Evolutionary conservation across 2,113 vertebrate species (phyloP), one percentile per base, ranked within the genome.

Genomic region (Muntiacus reevesi): DNA sequence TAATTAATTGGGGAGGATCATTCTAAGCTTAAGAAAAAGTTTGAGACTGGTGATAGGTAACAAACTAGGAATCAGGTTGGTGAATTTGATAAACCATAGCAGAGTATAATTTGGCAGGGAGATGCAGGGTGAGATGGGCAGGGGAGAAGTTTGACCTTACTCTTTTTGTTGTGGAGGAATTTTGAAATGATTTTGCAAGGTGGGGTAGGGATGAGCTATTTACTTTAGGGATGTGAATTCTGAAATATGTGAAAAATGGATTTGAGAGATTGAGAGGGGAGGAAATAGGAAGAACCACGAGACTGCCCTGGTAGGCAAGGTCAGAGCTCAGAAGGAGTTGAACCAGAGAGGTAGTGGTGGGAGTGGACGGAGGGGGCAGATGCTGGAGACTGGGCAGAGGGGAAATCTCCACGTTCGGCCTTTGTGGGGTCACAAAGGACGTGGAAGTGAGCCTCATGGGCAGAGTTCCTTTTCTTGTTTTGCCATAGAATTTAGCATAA

Each of bases 171-270:
- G 17, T 23, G 81, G 78, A 6, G 6, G 81, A 43, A 82, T 64
- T 85, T 96, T 87, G 47, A 55, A 89, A 95, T 55, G 76, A 71
- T 64, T 90, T 87, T 83, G 43, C 10, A 47, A 6, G 6, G 6
- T 64, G 17, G 59, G 8, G 19, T 91, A 71, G 83, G 30, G 11
- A 67, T 92, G 19, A 60, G 23, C 13, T 64, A 33, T 33, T 14
- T 67, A 43, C 33, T 71, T 78, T 71, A 97, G 36, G 19, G 85
- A 62, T 64, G 12, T 74, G 47, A 47, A 36, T 76, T 95, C 91
- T 96, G 21, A 96, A 96, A 62, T 88, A 28, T 71, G 4, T 54
- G 45, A 91, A 64, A 36, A 93, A 94, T 94, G 21, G 27, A 86
- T 91, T 81, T 91, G 54, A 94, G 30, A 28, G 15, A 3, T 15